Percentiles rank a stretch among this genome's conserved stretches.
These are phyloP conservation scores for Tenthredo distinguenda DNA, from an alignment of 2,888 invertebrate genomes.

Conservation along the genomic window DNA sequence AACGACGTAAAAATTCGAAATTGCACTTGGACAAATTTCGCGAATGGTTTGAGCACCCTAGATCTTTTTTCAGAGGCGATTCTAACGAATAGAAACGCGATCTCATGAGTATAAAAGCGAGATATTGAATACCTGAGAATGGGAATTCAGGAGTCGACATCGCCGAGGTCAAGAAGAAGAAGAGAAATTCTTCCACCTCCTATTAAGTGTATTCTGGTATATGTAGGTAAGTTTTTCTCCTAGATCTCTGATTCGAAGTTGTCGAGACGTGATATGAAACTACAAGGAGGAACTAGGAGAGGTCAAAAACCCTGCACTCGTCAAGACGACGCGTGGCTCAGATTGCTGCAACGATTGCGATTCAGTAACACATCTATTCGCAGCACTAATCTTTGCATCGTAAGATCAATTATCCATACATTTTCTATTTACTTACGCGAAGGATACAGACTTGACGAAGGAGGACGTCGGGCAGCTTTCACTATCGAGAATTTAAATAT, in stretches of 20 bases:
- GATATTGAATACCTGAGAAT: background rate
- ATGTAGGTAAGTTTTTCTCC: constrained; percentile 21
- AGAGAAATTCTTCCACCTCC: constrained; percentile 19
- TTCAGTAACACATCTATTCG: background rate
- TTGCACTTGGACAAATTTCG: background rate
- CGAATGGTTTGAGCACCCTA: background rate
- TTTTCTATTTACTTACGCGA: background rate
- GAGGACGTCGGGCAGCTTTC: background rate
- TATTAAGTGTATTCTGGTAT: background rate
- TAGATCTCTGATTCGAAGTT: background rate
- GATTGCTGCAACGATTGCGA: background rate
- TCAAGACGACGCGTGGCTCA: background rate
- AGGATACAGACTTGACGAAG: background rate
- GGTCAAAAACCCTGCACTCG: background rate
- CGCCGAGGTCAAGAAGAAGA: background rate
- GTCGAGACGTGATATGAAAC: background rate
- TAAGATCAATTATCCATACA: background rate
- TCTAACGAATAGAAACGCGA: background rate
- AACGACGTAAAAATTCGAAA: background rate
- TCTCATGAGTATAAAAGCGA: background rate
- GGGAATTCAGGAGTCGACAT: background rate
- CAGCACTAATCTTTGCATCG: background rate
- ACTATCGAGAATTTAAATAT: background rate
- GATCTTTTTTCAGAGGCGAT: background rate
- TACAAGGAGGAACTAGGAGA: background rate